A percentile compares a stretch with the other conserved stretches of the same genome.
phyloP scores from a whole-genome alignment of 2,888 invertebrate species.

The Magallana nippona region DNA sequence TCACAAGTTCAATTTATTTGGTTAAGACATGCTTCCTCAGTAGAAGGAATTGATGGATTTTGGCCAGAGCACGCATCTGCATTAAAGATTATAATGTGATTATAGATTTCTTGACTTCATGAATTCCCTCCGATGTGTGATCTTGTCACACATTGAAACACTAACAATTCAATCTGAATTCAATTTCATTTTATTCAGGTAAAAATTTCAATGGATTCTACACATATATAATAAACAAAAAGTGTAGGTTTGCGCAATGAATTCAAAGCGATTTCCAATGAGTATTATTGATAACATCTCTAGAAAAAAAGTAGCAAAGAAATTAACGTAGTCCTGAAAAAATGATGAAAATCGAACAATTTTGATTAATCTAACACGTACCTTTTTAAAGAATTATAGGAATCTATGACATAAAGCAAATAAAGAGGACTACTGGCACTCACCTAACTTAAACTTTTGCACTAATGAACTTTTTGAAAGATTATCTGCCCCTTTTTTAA shows the following conservation, averaged over 20 bases:
- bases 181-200: no score
- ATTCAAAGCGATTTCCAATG: not conserved
- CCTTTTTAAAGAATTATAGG: no score
- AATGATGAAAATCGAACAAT: no score
- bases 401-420: no score
- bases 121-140: not conserved
- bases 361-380: no score
- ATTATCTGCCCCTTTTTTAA: no score
- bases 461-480: no score
- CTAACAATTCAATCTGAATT: not conserved
- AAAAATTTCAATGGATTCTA: not conserved
- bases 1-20: slow-evolving; percentile 41
- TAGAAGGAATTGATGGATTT: slow-evolving; percentile 36
- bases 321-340: no score
- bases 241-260: not conserved
- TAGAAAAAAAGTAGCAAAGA: no score
- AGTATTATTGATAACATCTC: no score
- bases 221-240: not conserved
- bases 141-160: not conserved
- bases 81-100: slow-evolving; percentile 38
- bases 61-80: slow-evolving; percentile 36
- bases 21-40: slow-evolving; percentile 36
- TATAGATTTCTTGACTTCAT: slow-evolving; percentile 8
- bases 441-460: no score
- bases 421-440: no score